phyloP scores from a whole-genome alignment of 2,797 vertebrate genomes.

The Gallinago nigripennis region DNA sequence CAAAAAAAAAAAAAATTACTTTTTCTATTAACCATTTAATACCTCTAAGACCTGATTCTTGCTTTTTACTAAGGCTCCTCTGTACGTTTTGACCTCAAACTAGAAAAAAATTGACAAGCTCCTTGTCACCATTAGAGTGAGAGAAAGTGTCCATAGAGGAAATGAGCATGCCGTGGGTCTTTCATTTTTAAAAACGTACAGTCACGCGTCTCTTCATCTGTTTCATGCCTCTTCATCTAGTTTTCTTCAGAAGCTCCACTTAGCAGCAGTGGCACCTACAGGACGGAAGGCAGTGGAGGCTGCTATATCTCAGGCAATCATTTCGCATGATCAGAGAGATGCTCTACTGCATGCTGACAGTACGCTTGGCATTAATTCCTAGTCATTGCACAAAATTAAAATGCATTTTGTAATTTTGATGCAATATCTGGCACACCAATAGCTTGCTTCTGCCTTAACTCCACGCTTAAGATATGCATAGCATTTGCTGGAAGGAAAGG shows the following conservation, averaged over 20 bases:
- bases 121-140: neutral
- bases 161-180: neutral
- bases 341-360: conserved; percentile 54
- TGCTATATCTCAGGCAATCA: conserved; percentile 36
- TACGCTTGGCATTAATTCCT: conserved; percentile 60
- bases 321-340: conserved; percentile 51
- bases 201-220: neutral
- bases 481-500: conserved; percentile 58
- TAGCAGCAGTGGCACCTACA: conserved; percentile 70
- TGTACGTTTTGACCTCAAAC: neutral
- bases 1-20: rapidly evolving
- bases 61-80: neutral
- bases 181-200: conserved; percentile 21
- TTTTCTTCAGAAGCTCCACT: conserved; percentile 54
- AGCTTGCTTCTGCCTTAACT: conserved; percentile 53
- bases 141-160: neutral
- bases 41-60: neutral
- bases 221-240: conserved; percentile 19
- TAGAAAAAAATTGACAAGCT: neutral
- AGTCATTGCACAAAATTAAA: conserved; percentile 65
- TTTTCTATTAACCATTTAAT: neutral
- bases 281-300: conserved; percentile 49
- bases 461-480: conserved; percentile 51
- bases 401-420: conserved; percentile 68
- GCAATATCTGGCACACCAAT: conserved; percentile 67